Evolutionary conservation across 2,797 vertebrate species (phyloP).

Genomic region (Cryptoprocta ferox): DNA sequence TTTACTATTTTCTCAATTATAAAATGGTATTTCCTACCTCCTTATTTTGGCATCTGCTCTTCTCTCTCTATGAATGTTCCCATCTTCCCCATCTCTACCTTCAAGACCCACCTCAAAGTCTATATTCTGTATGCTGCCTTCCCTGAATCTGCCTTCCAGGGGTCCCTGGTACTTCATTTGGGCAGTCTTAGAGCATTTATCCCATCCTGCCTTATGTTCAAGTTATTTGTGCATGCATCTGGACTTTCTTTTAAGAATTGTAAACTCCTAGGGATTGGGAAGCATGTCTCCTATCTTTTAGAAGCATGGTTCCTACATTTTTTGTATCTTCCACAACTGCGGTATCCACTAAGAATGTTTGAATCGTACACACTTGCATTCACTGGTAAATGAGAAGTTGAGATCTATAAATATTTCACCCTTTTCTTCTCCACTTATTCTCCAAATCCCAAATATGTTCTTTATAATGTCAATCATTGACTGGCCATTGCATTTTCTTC

Average conservation of each 20-base stretch:
- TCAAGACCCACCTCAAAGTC: neutral
- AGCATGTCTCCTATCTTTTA: neutral
- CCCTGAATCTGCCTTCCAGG: neutral
- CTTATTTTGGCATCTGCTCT: neutral
- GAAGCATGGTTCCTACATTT: neutral
- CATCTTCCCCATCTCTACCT: neutral
- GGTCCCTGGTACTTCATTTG: neutral
- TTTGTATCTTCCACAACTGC: constrained; percentile 32
- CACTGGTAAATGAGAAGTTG: constrained; percentile 73
- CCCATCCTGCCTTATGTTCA: neutral
- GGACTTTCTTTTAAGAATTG: constrained; percentile 16
- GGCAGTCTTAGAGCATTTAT: neutral
- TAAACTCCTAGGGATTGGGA: neutral
- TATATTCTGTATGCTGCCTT: neutral
- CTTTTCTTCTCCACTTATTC: constrained; percentile 67
- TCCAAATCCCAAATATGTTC: constrained; percentile 74
- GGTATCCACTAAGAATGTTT: neutral
- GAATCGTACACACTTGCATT: constrained; percentile 47
- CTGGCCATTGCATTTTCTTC: constrained; percentile 57
- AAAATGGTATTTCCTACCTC: neutral
- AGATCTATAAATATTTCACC: constrained; percentile 79
- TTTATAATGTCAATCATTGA: constrained; percentile 78
- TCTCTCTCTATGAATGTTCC: neutral
- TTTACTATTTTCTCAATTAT: neutral
- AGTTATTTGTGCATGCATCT: neutral